Evolutionary conservation across 2,797 vertebrate species (phyloP), one percentile per base, ranked within the genome.

Genomic region (Pseudocheirus occidentalis): DNA sequence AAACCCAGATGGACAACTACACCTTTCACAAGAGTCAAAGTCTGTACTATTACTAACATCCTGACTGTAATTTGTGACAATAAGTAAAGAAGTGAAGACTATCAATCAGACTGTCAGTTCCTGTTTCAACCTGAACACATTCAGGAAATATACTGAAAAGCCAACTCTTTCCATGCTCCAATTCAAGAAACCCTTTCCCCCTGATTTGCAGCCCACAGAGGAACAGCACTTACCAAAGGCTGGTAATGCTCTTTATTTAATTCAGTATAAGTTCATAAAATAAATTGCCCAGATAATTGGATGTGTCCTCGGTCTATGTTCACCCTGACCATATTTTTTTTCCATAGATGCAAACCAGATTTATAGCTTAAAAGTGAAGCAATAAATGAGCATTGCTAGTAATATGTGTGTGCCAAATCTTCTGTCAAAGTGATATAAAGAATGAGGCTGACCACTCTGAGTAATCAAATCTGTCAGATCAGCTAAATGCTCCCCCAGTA

Each of bases 241-340:
- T 96, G 52, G 87, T 52, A 96, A 95, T 93, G 46, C 21, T 97
- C 97, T 94, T 97, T 97, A 96, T 98, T 98, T 98, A 98, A 98
- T 97, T 98, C 96, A 92, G 62, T 97, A 91, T 96, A 98, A 98
- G 97, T 97, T 98, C n/a, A 97, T 98, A 97, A 98, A 98, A 98
- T 92, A 98, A 97, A 98, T 98, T 98, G 97, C 91, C 5, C 9
- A 96, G 93, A 94, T 98, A 98, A 98, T 96, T 98, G 94, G 12
- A 96, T 94, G 53, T 97, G 92, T 98, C 94, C 95, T 98, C 96
- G 98, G 73, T 95, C 95, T 87, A 59, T 66, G 92, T 96, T 46
- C 73, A 89, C 2, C 0, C 18, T 31, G 46, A 6, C 90, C 97
- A 87, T 96, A 97, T 97, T 98, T 97, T 53, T 52, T 81, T 97